phyloP scores from a whole-genome alignment of 1,140 invertebrate genomes.

The Aphaenogaster floridana region DNA sequence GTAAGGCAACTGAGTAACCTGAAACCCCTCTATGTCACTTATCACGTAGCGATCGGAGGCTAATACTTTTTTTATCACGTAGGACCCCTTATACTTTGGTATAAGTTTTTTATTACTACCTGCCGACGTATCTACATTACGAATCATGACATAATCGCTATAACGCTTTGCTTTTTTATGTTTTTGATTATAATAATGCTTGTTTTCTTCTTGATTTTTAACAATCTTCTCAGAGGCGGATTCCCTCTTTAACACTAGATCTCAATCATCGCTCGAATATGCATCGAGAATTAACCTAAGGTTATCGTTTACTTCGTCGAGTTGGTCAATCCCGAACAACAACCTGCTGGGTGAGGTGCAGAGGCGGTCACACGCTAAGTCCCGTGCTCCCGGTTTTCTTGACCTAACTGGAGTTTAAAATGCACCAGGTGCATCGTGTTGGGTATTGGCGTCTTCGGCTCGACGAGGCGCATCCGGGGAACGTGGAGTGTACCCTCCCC shows the following conservation, averaged over 20 bases:
- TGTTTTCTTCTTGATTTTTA: not conserved
- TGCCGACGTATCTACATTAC: not conserved
- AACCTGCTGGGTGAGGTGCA: not conserved
- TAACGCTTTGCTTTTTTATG: not conserved
- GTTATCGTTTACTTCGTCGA: not conserved
- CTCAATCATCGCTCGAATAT: not conserved
- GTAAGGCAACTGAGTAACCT: not conserved
- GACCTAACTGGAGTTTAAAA: no score
- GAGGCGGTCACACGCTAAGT: no score
- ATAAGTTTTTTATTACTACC: not conserved
- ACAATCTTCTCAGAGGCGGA: not conserved
- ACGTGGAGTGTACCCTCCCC: no score
- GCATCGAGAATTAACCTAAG: not conserved
- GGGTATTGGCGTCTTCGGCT: no score
- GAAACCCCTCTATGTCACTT: not conserved
- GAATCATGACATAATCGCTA: not conserved
- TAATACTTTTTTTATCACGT: not conserved
- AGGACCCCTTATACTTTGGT: not conserved
- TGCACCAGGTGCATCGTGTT: no score
- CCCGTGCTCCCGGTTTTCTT: no score
- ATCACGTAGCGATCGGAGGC: not conserved
- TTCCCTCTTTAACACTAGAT: not conserved
- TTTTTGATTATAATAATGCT: not conserved
- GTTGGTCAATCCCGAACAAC: slow-evolving; percentile 12
- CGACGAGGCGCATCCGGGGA: no score